Conservation (phyloP, 2,888 invertebrate genomes). For the Mythimna pallens region DNA sequence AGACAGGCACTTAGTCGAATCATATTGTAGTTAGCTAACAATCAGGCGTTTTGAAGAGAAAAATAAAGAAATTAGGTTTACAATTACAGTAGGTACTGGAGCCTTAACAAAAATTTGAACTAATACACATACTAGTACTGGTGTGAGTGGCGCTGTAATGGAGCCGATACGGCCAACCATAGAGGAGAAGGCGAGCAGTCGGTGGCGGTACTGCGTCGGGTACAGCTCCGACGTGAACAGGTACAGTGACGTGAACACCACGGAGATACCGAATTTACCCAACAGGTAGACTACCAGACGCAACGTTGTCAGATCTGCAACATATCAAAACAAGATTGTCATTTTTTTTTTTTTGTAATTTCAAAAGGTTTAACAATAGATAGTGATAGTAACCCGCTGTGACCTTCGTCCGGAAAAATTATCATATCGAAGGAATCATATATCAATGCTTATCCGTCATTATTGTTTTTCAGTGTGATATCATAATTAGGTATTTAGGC, state of each 20-base stretch:
- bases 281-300: conserved; percentile 89
- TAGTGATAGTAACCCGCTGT: background rate
- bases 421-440: background rate
- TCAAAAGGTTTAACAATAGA: background rate
- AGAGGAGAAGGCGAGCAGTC: conserved; percentile 92
- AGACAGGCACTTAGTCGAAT: background rate
- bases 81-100: no score
- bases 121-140: conserved; percentile 88
- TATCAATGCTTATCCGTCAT: background rate
- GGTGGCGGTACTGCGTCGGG: conserved; percentile 93
- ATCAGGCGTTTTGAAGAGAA: no score
- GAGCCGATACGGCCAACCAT: conserved; percentile 94
- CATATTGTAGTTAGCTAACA: background rate
- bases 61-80: no score
- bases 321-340: conserved; percentile 26
- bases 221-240: conserved; percentile 93
- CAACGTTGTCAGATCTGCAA: conserved; percentile 73
- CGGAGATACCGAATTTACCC: conserved; percentile 92
- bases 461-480: background rate
- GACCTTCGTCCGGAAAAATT: background rate
- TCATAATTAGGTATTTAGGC: background rate
- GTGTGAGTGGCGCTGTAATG: conserved; percentile 93
- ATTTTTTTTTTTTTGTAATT: background rate
- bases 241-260: conserved; percentile 92
- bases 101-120: background rate